These are phyloP conservation scores for Ictidomys tridecemlineatus DNA, from an alignment of 2,113 vertebrate species.

Conservation along the genomic window DNA sequence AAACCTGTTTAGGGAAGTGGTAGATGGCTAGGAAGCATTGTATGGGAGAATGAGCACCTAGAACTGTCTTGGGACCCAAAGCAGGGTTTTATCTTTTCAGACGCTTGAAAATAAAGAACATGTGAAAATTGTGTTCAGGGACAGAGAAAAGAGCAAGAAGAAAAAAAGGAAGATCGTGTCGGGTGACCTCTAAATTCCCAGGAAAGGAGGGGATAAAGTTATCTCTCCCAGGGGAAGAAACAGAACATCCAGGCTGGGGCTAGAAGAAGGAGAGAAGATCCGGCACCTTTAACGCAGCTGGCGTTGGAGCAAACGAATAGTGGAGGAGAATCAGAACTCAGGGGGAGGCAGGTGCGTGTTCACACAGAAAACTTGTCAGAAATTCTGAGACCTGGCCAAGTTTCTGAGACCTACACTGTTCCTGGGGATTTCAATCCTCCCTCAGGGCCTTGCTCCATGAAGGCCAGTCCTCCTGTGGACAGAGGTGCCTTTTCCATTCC, in stretches of 20 bases:
- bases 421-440: not conserved
- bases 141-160: not conserved
- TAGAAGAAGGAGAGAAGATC: not conserved
- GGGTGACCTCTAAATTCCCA: not conserved
- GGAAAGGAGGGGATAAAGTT: not conserved
- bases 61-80: not conserved
- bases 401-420: not conserved
- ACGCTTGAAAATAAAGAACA: not conserved
- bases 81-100: not conserved
- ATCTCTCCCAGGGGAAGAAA: not conserved
- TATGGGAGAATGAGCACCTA: not conserved
- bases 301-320: not conserved
- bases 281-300: too few relatives aligned
- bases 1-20: not conserved
- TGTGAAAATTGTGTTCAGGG: not conserved
- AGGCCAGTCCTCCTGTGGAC: not conserved
- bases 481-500: not conserved
- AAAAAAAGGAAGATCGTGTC: not conserved
- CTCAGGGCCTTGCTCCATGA: not conserved
- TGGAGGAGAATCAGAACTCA: not conserved
- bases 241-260: not conserved
- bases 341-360: not conserved
- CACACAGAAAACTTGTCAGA: not conserved
- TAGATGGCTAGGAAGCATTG: not conserved
- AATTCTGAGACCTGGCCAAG: not conserved